These are phyloP conservation scores for Sternarchorhynchus goeldii DNA, from an alignment of 2,797 vertebrate species.

Conservation along the genomic window DNA sequence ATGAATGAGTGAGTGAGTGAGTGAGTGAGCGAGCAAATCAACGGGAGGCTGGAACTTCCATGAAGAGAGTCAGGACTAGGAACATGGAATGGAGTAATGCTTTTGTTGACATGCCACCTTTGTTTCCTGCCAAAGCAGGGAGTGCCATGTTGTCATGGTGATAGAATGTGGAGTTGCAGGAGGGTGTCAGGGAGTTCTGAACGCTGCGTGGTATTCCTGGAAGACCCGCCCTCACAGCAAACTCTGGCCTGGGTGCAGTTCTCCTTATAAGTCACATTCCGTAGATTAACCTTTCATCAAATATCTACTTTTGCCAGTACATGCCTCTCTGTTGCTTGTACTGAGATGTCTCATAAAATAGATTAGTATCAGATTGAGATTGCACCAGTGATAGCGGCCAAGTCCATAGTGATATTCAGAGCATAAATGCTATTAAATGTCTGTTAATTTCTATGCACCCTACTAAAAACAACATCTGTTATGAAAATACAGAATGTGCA, in stretches of 20 bases:
- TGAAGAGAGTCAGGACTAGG: constrained; percentile 7
- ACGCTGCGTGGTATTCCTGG: constrained; percentile 6
- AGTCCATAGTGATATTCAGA: background rate
- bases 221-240: constrained; percentile 10
- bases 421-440: background rate
- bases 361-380: constrained; percentile 7
- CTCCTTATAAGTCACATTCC: constrained; percentile 4
- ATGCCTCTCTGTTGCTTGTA: background rate
- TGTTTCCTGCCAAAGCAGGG: constrained; percentile 39
- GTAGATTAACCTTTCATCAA: constrained; percentile 4
- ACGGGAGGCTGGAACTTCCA: constrained; percentile 6
- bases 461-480: too few relatives aligned
- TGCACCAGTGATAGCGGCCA: background rate
- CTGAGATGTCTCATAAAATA: constrained; percentile 8
- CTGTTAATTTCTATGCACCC: too few relatives aligned
- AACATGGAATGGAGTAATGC: constrained; percentile 37
- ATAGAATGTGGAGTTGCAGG: background rate
- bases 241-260: constrained; percentile 19
- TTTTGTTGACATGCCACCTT: constrained; percentile 45
- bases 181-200: background rate
- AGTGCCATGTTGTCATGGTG: constrained; percentile 37
- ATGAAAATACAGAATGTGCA: too few relatives aligned
- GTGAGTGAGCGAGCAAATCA: too few relatives aligned
- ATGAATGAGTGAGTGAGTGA: background rate
- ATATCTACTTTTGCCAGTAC: background rate